A percentile compares a stretch with the other conserved stretches of the same genome.
Conservation (phyloP, 2,797 vertebrate genomes). For the Pseudotriccus pelzelni region DNA sequence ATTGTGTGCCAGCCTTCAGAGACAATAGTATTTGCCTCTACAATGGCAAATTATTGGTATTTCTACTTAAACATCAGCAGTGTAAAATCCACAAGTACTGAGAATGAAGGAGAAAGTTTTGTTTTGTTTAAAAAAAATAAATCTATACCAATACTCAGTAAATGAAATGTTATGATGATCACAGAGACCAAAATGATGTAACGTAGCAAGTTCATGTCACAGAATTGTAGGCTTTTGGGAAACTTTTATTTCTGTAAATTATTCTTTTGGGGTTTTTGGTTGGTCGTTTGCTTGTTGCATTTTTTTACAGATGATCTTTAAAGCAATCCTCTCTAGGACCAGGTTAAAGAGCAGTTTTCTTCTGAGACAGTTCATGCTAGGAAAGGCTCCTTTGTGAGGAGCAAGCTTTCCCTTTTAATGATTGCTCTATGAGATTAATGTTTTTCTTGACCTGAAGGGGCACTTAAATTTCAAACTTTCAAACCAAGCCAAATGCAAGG, state of each 20-base stretch:
- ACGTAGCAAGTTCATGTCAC: neutral
- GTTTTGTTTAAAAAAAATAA: neutral
- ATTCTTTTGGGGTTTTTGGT: neutral
- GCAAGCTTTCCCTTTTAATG: constrained; percentile 18
- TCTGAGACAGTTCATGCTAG: neutral
- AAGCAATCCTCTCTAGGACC: neutral
- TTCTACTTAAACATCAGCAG: neutral
- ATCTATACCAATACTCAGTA: neutral
- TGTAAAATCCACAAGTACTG: neutral
- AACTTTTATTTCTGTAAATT: neutral
- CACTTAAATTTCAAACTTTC: constrained; percentile 16
- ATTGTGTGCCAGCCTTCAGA: neutral
- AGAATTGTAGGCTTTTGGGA: neutral
- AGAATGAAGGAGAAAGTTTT: neutral
- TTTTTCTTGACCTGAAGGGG: constrained; percentile 36
- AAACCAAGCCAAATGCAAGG: neutral
- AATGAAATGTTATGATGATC: neutral
- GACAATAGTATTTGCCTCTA: neutral
- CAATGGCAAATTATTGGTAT: neutral
- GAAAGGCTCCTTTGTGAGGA: neutral
- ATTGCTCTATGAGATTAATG: constrained; percentile 40
- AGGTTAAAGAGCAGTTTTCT: neutral
- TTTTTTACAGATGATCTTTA: neutral
- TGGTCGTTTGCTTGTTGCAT: neutral
- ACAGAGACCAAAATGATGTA: neutral